Conservation (phyloP, 2,113 vertebrate species). For the Mobula birostris region DNA sequence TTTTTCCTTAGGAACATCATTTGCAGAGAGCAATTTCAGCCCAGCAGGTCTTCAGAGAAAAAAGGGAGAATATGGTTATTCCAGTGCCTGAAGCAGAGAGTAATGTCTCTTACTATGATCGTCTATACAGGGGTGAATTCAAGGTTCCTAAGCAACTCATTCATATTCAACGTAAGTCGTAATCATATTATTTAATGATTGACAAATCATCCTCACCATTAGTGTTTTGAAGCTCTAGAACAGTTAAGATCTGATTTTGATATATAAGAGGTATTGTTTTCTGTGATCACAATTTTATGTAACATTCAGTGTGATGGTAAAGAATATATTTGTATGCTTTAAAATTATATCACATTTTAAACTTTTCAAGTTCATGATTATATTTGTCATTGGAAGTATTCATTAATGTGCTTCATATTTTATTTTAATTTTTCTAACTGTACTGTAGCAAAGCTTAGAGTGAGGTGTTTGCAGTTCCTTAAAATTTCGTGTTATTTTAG, state of each 20-base stretch:
- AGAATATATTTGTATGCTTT: neutral
- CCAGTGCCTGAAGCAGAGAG: slow-evolving; percentile 85
- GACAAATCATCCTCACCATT: no score
- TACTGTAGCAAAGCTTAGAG: neutral
- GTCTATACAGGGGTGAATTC: slow-evolving; percentile 83
- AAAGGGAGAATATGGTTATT: slow-evolving; percentile 92
- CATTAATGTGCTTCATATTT: neutral
- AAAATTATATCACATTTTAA: neutral
- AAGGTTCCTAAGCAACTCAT: slow-evolving; percentile 88
- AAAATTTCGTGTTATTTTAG: neutral
- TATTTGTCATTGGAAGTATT: neutral
- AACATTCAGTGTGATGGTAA: no score
- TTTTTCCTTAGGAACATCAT: slow-evolving; percentile 78
- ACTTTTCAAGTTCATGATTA: neutral
- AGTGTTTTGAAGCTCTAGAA: neutral
- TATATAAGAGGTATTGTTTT: neutral
- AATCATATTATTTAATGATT: neutral
- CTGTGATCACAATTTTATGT: no score
- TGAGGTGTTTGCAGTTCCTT: neutral
- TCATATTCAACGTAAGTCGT: slow-evolving; percentile 83
- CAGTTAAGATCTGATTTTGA: neutral
- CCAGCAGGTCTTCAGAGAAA: slow-evolving; percentile 87
- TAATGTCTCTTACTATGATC: slow-evolving; percentile 84
- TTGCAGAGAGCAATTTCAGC: slow-evolving; percentile 88
- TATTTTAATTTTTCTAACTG: neutral